These are phyloP conservation scores for Cerastis leucographa DNA, from an alignment of 2,888 invertebrate genomes.

Conservation along the genomic window DNA sequence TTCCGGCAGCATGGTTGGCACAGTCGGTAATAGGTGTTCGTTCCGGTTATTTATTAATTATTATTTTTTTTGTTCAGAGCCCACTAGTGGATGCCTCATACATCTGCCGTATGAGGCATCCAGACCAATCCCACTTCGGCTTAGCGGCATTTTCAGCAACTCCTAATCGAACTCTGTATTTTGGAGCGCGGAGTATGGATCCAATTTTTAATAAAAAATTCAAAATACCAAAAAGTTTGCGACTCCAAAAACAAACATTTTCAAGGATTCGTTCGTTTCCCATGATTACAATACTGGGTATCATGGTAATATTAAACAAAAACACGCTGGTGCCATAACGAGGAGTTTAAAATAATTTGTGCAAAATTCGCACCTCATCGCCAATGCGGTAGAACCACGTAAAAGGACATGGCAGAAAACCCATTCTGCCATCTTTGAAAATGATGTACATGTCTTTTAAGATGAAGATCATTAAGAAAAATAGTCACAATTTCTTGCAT, in stretches of 20 bases:
- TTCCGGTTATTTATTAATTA: too few relatives aligned
- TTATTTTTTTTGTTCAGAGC: not conserved
- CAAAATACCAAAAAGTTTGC: conserved; percentile 45
- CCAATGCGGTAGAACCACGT: conserved; percentile 44
- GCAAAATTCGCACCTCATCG: conserved; percentile 61
- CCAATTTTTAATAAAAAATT: not conserved
- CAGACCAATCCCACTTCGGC: not conserved
- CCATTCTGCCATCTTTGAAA: not conserved
- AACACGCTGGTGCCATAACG: conserved; percentile 47
- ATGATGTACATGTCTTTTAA: not conserved
- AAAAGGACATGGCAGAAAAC: conserved; percentile 26
- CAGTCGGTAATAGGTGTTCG: too few relatives aligned
- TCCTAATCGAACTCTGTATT: not conserved
- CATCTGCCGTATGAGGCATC: too few relatives aligned
- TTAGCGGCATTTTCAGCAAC: not conserved
- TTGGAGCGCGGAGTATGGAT: not conserved
- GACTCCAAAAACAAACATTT: conserved; percentile 37
- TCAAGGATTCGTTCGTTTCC: conserved; percentile 55
- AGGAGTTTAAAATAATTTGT: conserved; percentile 62
- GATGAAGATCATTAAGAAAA: not conserved
- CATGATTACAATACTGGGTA: conserved; percentile 49
- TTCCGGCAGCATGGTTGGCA: not conserved
- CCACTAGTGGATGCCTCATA: not conserved
- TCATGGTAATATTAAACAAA: conserved; percentile 60
- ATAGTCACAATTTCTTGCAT: too few relatives aligned